Percentiles rank a stretch among this genome's conserved stretches.
phyloP scores from a whole-genome alignment of 1,140 invertebrate genomes.

The Achroia grisella region DNA sequence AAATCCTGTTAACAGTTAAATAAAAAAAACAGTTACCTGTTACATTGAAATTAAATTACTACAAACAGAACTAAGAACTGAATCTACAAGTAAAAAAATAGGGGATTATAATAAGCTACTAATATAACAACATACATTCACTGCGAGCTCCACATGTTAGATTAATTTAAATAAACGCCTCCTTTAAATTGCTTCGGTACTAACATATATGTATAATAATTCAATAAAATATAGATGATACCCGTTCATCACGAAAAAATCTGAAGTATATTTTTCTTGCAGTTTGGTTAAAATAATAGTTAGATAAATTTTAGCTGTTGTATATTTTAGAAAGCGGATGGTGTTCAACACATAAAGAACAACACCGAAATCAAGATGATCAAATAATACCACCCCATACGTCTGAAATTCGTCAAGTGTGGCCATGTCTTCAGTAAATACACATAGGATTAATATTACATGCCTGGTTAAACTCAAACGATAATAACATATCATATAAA shows the following conservation, averaged over 20 bases:
- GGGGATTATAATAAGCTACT: too few species aligned
- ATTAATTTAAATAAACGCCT: too few species aligned
- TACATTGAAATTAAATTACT: too few species aligned
- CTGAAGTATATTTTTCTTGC: slow-evolving; percentile 14
- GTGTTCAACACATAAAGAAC: slow-evolving; percentile 64
- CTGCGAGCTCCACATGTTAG: too few species aligned
- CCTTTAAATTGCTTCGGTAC: too few species aligned
- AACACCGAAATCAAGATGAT: slow-evolving; percentile 56
- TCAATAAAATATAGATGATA: too few species aligned
- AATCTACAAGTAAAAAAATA: too few species aligned
- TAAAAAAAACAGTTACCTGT: not conserved
- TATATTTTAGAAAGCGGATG: slow-evolving; percentile 71
- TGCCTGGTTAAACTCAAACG: slow-evolving; percentile 48
- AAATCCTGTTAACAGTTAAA: slow-evolving; percentile 12
- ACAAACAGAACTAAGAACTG: too few species aligned
- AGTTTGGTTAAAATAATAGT: slow-evolving; percentile 45
- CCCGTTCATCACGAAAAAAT: too few species aligned
- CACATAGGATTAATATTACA: slow-evolving; percentile 22
- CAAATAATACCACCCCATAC: slow-evolving; percentile 37
- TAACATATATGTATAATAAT: too few species aligned
- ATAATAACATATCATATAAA: slow-evolving; percentile 48
- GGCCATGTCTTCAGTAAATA: slow-evolving; percentile 18
- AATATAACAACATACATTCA: too few species aligned
- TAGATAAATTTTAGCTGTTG: slow-evolving; percentile 38
- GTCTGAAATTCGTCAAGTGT: slow-evolving; percentile 36